These are phyloP conservation scores for Prenolepis imparis DNA, from an alignment of 2,888 invertebrate species.

Conservation along the genomic window DNA sequence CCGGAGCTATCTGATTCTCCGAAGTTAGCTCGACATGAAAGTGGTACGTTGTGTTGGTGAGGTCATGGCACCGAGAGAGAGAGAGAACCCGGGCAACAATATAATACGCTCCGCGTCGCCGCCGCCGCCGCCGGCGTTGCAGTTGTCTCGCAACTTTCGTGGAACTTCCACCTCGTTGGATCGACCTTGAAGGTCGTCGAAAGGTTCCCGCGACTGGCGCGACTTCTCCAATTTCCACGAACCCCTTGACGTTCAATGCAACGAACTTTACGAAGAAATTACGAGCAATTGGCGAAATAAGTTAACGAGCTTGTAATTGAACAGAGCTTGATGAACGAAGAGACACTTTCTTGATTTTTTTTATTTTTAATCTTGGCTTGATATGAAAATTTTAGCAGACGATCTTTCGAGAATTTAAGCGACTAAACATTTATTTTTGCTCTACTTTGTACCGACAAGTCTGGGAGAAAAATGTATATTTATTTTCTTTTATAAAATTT, in stretches of 20 bases:
- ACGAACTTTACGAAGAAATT: conserved; percentile 23
- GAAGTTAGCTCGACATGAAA: conserved; percentile 58
- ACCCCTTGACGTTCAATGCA: neutral
- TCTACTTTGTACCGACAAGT: neutral
- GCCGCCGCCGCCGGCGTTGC: conserved; percentile 43
- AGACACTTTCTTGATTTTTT: neutral
- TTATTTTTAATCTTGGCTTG: neutral
- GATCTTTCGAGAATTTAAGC: conserved; percentile 14
- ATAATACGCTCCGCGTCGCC: conserved; percentile 28
- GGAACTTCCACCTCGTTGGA: conserved; percentile 64
- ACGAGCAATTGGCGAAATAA: conserved; percentile 28
- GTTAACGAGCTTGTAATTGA: conserved; percentile 41
- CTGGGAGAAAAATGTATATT: conserved; percentile 5
- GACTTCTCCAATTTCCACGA: conserved; percentile 58
- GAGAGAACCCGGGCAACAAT: conserved; percentile 50
- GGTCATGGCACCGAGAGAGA: conserved; percentile 62
- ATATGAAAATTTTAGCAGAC: conserved; percentile 1
- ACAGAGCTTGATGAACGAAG: neutral
- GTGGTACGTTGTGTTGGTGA: conserved; percentile 60
- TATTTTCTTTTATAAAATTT: conserved; percentile 35
- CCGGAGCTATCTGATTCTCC: conserved; percentile 54
- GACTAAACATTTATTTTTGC: neutral
- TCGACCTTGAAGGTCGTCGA: conserved; percentile 69
- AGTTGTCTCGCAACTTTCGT: conserved; percentile 71
- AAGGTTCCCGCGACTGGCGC: conserved; percentile 58